Percentiles rank a stretch among this genome's conserved stretches.
Evolutionary conservation across 1,140 invertebrate species (phyloP).

Genomic region (Helicoverpa zea): DNA sequence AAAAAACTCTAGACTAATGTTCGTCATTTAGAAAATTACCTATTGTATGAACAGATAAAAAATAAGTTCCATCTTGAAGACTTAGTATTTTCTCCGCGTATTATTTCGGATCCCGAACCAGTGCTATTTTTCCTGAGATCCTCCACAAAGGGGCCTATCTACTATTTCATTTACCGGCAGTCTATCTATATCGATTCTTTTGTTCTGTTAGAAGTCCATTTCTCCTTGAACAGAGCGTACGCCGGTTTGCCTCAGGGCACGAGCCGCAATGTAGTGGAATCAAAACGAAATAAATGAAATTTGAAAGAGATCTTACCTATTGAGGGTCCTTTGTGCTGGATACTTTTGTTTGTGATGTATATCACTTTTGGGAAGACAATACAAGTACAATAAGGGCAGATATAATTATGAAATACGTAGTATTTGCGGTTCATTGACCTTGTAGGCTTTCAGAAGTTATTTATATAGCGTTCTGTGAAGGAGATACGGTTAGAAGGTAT

Average conservation of each 20-base stretch:
- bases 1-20: slow-evolving; percentile 6
- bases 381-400: slow-evolving; percentile 22
- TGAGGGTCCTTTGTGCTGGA: slow-evolving; percentile 2
- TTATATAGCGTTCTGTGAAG: not conserved
- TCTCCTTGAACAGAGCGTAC: slow-evolving; percentile 11
- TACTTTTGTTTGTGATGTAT: slow-evolving; percentile 21
- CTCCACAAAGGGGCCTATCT: slow-evolving; percentile 33
- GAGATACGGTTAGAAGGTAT: too few relatives aligned
- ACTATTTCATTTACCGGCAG: slow-evolving; percentile 31
- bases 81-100: slow-evolving; percentile 17
- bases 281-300: slow-evolving; percentile 39
- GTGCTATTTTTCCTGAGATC: slow-evolving; percentile 20
- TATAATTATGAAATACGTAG: not conserved
- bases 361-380: slow-evolving; percentile 25
- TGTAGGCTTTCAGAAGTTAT: slow-evolving; percentile 6
- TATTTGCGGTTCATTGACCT: not conserved
- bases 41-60: slow-evolving; percentile 14
- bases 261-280: slow-evolving; percentile 24
- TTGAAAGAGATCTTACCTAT: slow-evolving; percentile 21
- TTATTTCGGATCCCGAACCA: slow-evolving; percentile 18
- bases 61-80: slow-evolving; percentile 2
- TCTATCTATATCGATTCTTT: slow-evolving; percentile 32
- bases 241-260: not conserved
- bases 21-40: slow-evolving; percentile 7
- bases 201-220: slow-evolving; percentile 27